A percentile compares a stretch with the other conserved stretches of the same genome.
Conservation (phyloP, 1,140 invertebrate genomes). For the Danaus melanippus region DNA sequence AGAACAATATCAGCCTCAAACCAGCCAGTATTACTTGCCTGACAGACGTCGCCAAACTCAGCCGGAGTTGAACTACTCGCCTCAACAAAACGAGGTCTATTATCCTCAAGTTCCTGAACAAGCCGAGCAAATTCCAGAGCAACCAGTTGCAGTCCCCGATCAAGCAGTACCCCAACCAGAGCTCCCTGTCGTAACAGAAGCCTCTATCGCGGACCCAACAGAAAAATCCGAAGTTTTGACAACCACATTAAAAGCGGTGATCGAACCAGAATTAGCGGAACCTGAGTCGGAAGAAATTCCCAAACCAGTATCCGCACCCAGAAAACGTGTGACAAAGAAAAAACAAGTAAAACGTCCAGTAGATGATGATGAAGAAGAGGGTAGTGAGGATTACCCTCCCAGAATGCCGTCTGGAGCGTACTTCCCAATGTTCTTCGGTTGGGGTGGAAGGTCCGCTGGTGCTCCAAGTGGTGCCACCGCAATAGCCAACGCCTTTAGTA, state of each 20-base stretch:
- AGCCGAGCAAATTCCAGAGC: conserved; percentile 19
- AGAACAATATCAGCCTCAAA: conserved; percentile 31
- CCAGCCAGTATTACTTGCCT: conserved; percentile 52
- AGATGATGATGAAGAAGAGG: conserved; percentile 62
- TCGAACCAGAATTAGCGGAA: conserved; percentile 42
- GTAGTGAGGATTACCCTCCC: conserved; percentile 40
- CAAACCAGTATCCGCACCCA: conserved; percentile 33
- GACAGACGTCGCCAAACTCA: conserved; percentile 52
- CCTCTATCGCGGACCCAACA: conserved; percentile 43
- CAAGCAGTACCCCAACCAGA: conserved; percentile 31
- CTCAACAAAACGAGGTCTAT: conserved; percentile 54
- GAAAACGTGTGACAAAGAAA: conserved; percentile 45
- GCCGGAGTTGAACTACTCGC: conserved; percentile 34
- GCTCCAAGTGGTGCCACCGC: conserved; percentile 72
- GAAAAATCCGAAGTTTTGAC: conserved; percentile 38
- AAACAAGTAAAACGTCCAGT: conserved; percentile 57
- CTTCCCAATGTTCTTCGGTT: conserved; percentile 77
- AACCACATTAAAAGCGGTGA: conserved; percentile 39
- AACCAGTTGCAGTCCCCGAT: conserved; percentile 22
- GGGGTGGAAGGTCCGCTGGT: conserved; percentile 44
- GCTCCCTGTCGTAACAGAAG: conserved; percentile 35
- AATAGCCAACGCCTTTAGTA: conserved; percentile 80
- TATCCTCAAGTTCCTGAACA: conserved; percentile 46
- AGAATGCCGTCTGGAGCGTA: conserved; percentile 67
- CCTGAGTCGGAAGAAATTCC: conserved; percentile 49